Evolutionary conservation across 2,113 vertebrate genomes (phyloP).

Genomic region (Nerophis ophidion): DNA sequence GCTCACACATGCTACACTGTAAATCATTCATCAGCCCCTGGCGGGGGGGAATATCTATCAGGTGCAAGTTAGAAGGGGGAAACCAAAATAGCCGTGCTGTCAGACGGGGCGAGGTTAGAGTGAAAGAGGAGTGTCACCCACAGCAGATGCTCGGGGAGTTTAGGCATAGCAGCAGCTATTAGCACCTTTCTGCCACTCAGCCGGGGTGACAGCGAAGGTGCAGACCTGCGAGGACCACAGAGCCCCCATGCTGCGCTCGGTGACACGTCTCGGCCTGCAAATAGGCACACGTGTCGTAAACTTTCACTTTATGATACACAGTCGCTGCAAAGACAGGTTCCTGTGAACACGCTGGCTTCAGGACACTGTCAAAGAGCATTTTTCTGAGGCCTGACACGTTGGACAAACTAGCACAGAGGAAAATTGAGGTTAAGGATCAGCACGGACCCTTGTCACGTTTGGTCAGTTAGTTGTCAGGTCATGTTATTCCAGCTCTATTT

Average conservation of each 20-base stretch:
- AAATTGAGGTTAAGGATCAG: slow-evolving; percentile 53
- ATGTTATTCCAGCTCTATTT: slow-evolving; percentile 3
- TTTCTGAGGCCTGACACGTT: slow-evolving; percentile 26
- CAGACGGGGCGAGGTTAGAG: slow-evolving; percentile 57
- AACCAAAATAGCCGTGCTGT: slow-evolving; percentile 58
- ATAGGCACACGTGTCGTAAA: slow-evolving; percentile 35
- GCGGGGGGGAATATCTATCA: slow-evolving; percentile 39
- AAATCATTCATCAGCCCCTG: slow-evolving; percentile 54
- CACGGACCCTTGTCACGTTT: slow-evolving; percentile 53
- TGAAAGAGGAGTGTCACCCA: slow-evolving; percentile 66
- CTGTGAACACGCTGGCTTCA: slow-evolving; percentile 43
- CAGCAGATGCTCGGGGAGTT: slow-evolving; percentile 70
- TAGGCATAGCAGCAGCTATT: slow-evolving; percentile 66
- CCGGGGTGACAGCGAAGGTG: slow-evolving; percentile 51
- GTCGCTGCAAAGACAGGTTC: slow-evolving; percentile 29
- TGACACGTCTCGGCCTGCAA: slow-evolving; percentile 35
- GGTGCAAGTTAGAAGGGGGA: slow-evolving; percentile 46
- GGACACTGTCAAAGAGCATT: slow-evolving; percentile 55
- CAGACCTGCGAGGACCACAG: slow-evolving; percentile 50
- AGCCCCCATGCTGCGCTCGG: slow-evolving; percentile 31
- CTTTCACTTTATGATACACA: slow-evolving; percentile 33
- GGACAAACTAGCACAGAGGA: slow-evolving; percentile 50
- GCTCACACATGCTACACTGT: slow-evolving; percentile 36
- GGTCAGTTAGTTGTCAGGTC: slow-evolving; percentile 46
- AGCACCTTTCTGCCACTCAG: slow-evolving; percentile 73